phyloP scores from a whole-genome alignment of 2,797 vertebrate species.

The Clarias pachynema region DNA sequence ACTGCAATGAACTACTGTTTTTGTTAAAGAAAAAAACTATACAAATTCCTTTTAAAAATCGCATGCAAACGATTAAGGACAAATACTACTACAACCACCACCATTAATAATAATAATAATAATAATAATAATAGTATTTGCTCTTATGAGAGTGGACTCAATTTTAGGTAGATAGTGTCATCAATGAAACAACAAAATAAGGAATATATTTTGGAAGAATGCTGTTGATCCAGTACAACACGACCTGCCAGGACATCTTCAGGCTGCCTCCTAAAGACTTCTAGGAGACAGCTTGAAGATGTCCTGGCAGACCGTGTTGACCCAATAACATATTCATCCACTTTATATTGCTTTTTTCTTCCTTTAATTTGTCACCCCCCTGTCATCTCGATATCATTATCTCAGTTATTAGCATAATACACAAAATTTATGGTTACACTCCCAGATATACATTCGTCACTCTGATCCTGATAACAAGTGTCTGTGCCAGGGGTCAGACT shows the following conservation, averaged over 20 bases:
- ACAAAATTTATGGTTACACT: neutral
- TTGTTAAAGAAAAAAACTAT: neutral
- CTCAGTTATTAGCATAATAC: neutral
- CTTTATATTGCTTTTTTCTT: neutral
- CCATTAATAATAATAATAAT: neutral
- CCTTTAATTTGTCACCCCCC: neutral
- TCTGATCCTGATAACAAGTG: neutral
- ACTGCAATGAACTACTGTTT: slow-evolving; percentile 60
- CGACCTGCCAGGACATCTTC: too few relatives aligned
- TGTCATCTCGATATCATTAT: neutral
- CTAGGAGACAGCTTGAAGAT: neutral
- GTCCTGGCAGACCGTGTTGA: neutral
- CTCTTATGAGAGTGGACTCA: neutral
- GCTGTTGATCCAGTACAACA: neutral
- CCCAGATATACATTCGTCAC: slow-evolving; percentile 7
- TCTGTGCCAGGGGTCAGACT: neutral
- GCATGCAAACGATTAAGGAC: neutral
- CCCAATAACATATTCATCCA: neutral
- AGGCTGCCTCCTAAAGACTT: neutral
- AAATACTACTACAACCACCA: neutral
- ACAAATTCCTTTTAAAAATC: neutral
- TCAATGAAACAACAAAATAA: neutral
- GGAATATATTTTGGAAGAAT: neutral
- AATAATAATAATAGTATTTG: neutral
- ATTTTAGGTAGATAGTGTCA: neutral